Percentiles rank a stretch among this genome's conserved stretches.
Conservation (phyloP, 2,113 vertebrate species). For the Onychostoma macrolepis region DNA sequence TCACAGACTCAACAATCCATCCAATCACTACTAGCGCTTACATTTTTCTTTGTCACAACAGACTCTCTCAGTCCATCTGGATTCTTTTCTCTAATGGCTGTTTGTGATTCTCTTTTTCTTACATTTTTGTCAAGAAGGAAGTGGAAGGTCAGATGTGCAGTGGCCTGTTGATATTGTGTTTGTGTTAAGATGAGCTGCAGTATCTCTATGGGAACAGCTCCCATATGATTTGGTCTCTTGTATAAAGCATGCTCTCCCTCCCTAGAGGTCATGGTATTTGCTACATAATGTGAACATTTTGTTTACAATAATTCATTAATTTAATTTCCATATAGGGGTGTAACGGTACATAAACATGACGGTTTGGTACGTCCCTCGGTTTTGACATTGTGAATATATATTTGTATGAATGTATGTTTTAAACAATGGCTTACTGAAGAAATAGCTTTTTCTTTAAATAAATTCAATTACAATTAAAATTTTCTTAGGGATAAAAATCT, state of each 20-base stretch:
- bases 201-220: constrained; percentile 35
- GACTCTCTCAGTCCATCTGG: background rate
- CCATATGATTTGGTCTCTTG: constrained; percentile 18
- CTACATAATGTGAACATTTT: constrained; percentile 32
- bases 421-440: too few species aligned
- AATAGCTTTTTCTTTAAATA: too few species aligned
- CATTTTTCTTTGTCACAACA: background rate
- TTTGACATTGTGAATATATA: too few species aligned
- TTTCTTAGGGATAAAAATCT: too few species aligned
- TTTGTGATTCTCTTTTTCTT: background rate
- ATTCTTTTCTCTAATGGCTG: background rate
- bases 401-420: too few species aligned
- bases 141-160: constrained; percentile 9
- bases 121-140: constrained; percentile 37
- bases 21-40: background rate
- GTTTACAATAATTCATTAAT: background rate
- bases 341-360: too few species aligned
- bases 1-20: background rate
- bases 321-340: background rate
- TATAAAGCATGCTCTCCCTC: constrained; percentile 9
- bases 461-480: too few species aligned
- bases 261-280: background rate
- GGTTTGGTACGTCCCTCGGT: too few species aligned
- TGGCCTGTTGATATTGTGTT: constrained; percentile 12
- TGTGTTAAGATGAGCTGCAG: constrained; percentile 13